Conservation (phyloP, 2,113 vertebrate genomes). For the Daubentonia madagascariensis region DNA sequence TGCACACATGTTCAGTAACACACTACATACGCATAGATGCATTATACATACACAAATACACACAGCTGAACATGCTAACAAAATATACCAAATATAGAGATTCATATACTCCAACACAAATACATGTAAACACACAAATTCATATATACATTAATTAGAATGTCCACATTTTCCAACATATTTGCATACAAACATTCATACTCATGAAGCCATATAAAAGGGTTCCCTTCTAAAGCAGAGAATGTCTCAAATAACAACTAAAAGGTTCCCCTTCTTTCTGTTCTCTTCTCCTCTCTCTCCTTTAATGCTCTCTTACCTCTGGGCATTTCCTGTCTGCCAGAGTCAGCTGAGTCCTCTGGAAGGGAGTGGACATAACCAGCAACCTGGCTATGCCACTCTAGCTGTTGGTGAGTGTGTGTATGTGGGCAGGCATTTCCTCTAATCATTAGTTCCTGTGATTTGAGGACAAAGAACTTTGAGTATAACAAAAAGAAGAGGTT, state of each 20-base stretch:
- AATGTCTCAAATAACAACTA: background rate
- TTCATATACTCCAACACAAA: background rate
- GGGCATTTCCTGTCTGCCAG: background rate
- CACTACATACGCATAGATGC: background rate
- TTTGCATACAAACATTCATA: background rate
- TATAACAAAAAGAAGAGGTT: background rate
- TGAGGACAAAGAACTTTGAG: background rate
- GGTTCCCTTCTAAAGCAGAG: slow-evolving; percentile 30
- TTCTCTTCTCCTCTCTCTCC: background rate
- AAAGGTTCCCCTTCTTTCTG: background rate
- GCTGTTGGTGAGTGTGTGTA: background rate
- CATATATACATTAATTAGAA: background rate
- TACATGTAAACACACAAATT: background rate
- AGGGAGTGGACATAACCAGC: background rate
- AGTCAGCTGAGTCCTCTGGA: background rate
- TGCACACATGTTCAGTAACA: background rate
- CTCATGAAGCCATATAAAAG: background rate
- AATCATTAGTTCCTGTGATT: background rate
- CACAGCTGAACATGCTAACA: slow-evolving; percentile 7
- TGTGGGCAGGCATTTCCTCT: background rate
- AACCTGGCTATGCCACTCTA: background rate
- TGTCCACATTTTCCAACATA: background rate
- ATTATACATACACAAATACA: background rate
- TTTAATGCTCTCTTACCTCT: background rate
- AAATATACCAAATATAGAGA: background rate